A percentile compares a stretch with the other conserved stretches of the same genome.
Conservation (phyloP, 2,797 vertebrate genomes). For the Lacerta viridis region DNA sequence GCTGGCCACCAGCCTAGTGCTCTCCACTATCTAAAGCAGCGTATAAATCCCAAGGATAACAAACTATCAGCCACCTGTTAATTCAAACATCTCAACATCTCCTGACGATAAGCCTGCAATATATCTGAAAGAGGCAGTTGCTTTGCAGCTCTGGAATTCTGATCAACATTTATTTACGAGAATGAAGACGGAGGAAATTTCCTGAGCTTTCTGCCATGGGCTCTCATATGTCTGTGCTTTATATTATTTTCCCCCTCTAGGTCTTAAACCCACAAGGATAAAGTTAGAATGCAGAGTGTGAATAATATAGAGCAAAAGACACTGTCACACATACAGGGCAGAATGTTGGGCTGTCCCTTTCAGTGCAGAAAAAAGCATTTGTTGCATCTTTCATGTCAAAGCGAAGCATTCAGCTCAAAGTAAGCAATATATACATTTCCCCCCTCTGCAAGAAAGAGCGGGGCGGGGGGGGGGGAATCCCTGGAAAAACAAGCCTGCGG, state of each 20-base stretch:
- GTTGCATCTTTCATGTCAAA: slow-evolving; percentile 42
- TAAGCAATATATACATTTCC: background rate
- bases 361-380: background rate
- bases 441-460: slow-evolving; percentile 5
- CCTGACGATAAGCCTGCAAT: slow-evolving; percentile 34
- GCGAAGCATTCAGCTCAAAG: slow-evolving; percentile 15
- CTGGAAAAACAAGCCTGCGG: slow-evolving; percentile 51
- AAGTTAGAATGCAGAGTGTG: slow-evolving; percentile 34
- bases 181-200: too few species aligned
- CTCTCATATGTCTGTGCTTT: slow-evolving; percentile 60
- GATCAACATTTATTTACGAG: slow-evolving; percentile 49
- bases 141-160: slow-evolving; percentile 60
- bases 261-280: slow-evolving; percentile 54
- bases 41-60: slow-evolving; percentile 53
- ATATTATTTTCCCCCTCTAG: slow-evolving; percentile 59
- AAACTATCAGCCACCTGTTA: slow-evolving; percentile 59
- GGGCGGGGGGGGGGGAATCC: accelerated
- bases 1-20: background rate
- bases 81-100: slow-evolving; percentile 39
- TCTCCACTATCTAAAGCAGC: background rate
- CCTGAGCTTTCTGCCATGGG: slow-evolving; percentile 46
- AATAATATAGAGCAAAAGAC: slow-evolving; percentile 26
- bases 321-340: background rate
- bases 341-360: slow-evolving; percentile 7
- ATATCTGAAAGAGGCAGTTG: slow-evolving; percentile 58